Evolutionary conservation across 35 echinoderm and acorn worm genomes (phyloP).

Genomic region (Holothuria glaberrima): DNA sequence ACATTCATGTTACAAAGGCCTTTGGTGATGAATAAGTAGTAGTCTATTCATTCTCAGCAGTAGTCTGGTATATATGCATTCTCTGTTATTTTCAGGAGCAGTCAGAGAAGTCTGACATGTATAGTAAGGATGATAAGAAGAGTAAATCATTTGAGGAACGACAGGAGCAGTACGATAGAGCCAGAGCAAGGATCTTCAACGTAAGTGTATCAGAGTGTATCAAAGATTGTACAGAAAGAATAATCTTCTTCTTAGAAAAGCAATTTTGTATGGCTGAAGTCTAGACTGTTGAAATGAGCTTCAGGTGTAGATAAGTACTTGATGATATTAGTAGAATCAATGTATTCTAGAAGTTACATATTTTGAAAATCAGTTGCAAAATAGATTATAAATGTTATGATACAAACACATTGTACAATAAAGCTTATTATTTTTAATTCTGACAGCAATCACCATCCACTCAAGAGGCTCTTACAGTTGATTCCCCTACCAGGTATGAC

Average conservation of each 20-base stretch:
- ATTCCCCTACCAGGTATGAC: conserved; percentile 57
- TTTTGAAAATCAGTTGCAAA: no score
- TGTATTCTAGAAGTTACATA: no score
- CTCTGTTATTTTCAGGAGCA: conserved; percentile 23
- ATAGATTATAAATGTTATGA: neutral
- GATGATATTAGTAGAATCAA: no score
- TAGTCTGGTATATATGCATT: neutral
- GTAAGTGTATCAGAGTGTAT: conserved; percentile 32
- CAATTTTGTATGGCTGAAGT: no score
- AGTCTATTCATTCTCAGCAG: no score
- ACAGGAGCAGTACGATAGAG: conserved; percentile 85
- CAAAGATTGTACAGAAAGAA: no score
- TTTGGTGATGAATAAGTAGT: no score
- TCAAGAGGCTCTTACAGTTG: conserved; percentile 61
- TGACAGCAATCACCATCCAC: neutral
- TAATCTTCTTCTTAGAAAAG: no score
- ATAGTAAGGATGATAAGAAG: conserved; percentile 77
- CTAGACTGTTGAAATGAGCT: no score
- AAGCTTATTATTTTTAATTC: neutral
- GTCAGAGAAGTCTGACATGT: conserved; percentile 52
- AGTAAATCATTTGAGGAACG: conserved; percentile 99
- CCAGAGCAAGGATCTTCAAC: conserved; percentile 89
- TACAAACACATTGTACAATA: neutral
- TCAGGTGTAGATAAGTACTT: no score
- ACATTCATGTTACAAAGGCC: no score